Evolutionary conservation across 2,888 invertebrate genomes (phyloP).

Genomic region (Phyto melanocephala): DNA sequence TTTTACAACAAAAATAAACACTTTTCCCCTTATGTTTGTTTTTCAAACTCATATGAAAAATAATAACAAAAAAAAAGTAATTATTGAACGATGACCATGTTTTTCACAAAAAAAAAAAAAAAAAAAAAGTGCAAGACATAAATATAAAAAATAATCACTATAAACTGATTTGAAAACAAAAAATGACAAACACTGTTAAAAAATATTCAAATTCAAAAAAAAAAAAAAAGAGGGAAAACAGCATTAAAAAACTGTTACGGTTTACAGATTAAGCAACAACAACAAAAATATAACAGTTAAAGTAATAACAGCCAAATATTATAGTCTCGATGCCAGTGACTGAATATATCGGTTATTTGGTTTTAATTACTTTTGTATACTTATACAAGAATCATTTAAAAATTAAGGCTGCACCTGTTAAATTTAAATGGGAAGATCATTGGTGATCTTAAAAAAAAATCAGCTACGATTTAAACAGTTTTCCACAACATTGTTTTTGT

Average conservation of each 20-base stretch:
- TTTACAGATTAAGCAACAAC: constrained; percentile 37
- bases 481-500: not conserved
- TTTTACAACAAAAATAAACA: constrained; percentile 20
- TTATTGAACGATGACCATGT: constrained; percentile 30
- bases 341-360: constrained; percentile 23
- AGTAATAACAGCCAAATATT: constrained; percentile 13
- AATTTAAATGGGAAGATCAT: constrained; percentile 31
- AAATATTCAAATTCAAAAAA: not conserved
- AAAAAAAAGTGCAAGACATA: constrained; percentile 2
- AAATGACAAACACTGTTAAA: constrained; percentile 46
- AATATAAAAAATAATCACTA: constrained; percentile 32
- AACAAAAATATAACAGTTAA: not conserved
- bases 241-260: constrained; percentile 47
- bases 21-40: constrained; percentile 2
- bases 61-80: not conserved
- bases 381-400: constrained; percentile 29
- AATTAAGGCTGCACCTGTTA: constrained; percentile 57
- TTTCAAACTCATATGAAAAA: not conserved
- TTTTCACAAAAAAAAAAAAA: not conserved
- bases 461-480: constrained; percentile 34
- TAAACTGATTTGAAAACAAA: not conserved
- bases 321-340: not conserved
- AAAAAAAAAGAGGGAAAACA: not conserved
- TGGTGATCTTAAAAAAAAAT: constrained; percentile 2
- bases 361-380: not conserved